phyloP scores from a whole-genome alignment of 2,113 vertebrate species.

The Phylloscopus trochilus region DNA sequence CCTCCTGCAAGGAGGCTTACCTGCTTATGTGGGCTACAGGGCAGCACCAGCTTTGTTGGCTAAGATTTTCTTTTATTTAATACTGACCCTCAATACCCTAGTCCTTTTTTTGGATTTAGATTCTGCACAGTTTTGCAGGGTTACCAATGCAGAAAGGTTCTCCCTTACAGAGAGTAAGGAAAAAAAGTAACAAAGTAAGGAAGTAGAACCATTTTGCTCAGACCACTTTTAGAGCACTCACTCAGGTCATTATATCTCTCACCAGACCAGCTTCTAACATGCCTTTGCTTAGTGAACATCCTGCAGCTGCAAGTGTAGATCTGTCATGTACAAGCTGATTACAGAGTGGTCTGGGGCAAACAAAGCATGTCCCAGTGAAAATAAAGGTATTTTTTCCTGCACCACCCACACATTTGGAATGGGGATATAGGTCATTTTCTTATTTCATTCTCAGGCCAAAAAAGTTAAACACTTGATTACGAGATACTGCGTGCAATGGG shows the following conservation, averaged over 20 bases:
- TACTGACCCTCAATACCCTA: neutral
- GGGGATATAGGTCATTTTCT: neutral
- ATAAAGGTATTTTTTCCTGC: constrained; percentile 15
- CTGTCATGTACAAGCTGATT: neutral
- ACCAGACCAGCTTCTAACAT: neutral
- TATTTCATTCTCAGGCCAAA: constrained; percentile 14
- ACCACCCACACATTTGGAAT: constrained; percentile 47
- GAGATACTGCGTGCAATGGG: neutral
- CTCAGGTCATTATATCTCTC: neutral
- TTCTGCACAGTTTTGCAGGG: neutral
- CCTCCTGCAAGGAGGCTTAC: fast-evolving
- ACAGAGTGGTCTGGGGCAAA: neutral
- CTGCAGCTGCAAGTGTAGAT: neutral
- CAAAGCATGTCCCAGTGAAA: constrained; percentile 12
- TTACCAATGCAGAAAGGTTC: neutral
- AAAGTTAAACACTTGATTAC: constrained; percentile 41
- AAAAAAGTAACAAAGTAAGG: neutral
- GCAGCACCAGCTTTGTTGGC: neutral
- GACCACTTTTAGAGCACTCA: neutral
- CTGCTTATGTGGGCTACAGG: neutral
- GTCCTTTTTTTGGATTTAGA: neutral
- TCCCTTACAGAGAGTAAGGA: neutral
- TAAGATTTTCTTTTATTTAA: neutral
- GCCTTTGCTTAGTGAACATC: neutral
- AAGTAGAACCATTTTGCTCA: neutral